These are phyloP conservation scores for Spea bombifrons DNA, from an alignment of 2,113 vertebrate species.

Conservation along the genomic window DNA sequence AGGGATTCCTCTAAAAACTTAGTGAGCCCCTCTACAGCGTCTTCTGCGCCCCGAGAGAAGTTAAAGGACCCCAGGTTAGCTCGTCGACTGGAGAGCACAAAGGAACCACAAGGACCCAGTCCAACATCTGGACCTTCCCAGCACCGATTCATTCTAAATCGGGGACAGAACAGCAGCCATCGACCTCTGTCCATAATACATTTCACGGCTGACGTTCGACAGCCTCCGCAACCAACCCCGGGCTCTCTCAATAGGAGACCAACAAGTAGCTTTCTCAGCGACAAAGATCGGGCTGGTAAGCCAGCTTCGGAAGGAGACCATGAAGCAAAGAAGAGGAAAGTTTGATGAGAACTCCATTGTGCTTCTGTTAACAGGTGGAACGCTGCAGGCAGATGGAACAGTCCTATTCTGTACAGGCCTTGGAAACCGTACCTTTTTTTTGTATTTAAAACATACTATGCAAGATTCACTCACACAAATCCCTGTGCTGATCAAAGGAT, in stretches of 20 bases:
- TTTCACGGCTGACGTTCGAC: constrained; percentile 4
- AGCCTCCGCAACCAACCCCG: background rate
- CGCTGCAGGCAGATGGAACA: background rate
- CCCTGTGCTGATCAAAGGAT: background rate
- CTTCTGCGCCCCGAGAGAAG: constrained; percentile 38
- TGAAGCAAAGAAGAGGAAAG: constrained; percentile 57
- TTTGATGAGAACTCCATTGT: background rate
- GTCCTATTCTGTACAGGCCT: constrained; percentile 5
- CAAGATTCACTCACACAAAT: background rate
- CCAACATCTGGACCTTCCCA: background rate
- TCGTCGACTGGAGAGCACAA: constrained; percentile 42
- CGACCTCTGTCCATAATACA: background rate
- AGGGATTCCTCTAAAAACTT: background rate
- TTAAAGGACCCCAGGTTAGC: constrained; percentile 67
- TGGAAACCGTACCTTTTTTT: background rate
- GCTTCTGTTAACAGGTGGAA: background rate
- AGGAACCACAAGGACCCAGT: background rate
- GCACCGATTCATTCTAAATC: too few species aligned
- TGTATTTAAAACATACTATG: constrained; percentile 8
- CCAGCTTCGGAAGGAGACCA: constrained; percentile 34
- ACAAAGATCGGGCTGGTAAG: background rate
- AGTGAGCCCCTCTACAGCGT: background rate
- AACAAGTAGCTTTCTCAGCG: constrained; percentile 7
- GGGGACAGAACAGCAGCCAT: background rate
- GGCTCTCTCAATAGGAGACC: background rate